These are phyloP conservation scores for Drosophila oshimai DNA, from an alignment of 1,140 invertebrate genomes.

Conservation along the genomic window DNA sequence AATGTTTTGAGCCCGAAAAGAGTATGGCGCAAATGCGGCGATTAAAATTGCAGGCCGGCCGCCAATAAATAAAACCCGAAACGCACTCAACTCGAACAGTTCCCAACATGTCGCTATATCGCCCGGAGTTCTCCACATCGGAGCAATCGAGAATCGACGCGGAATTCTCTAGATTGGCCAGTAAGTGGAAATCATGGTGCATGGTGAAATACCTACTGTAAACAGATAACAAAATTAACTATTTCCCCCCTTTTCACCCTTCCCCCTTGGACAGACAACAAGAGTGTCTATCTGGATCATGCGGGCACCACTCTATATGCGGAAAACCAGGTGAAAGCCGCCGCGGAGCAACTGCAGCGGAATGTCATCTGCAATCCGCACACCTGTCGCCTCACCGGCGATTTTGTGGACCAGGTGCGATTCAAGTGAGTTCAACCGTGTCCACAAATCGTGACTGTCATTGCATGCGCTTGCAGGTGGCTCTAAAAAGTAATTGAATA, in stretches of 20 bases:
- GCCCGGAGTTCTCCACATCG: slow-evolving; percentile 72
- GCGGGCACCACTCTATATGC: slow-evolving; percentile 94
- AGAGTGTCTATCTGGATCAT: slow-evolving; percentile 94
- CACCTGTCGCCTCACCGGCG: slow-evolving; percentile 89
- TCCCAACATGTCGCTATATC: slow-evolving; percentile 28
- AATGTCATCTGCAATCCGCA: slow-evolving; percentile 96
- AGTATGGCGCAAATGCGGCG: slow-evolving; percentile 7
- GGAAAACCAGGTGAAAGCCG: slow-evolving; percentile 87
- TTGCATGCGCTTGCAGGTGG: not conserved
- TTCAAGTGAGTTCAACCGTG: slow-evolving; percentile 85
- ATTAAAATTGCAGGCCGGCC: not conserved
- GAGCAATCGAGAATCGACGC: slow-evolving; percentile 82
- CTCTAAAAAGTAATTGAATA: no score
- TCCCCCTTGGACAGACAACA: slow-evolving; percentile 83
- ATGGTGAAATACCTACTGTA: slow-evolving; percentile 40
- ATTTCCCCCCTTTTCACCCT: no score
- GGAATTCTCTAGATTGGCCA: slow-evolving; percentile 84
- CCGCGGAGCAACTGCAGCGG: slow-evolving; percentile 86
- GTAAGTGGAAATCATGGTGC: slow-evolving; percentile 77
- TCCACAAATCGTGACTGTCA: not conserved
- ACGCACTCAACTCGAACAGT: not conserved
- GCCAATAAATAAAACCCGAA: slow-evolving; percentile 29
- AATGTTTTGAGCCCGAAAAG: not conserved
- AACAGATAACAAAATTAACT: slow-evolving; percentile 29
- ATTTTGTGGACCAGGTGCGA: slow-evolving; percentile 91